Conservation (phyloP, 64 coral and sea anemone species). For the Actinia tenebrosa region DNA sequence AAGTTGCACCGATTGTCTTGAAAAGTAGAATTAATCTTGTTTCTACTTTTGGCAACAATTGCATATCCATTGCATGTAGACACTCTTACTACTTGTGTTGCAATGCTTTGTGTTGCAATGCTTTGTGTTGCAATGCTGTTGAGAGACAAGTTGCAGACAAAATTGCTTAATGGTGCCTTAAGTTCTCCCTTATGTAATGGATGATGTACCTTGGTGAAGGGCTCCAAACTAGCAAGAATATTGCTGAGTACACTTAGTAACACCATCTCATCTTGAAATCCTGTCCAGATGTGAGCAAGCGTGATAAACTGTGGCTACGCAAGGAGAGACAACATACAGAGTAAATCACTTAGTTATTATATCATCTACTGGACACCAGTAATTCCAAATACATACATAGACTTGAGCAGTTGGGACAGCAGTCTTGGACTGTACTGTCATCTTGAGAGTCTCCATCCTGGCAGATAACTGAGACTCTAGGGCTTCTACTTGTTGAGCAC, state of each 20-base stretch:
- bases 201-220: constrained; percentile 78
- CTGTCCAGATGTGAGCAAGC: constrained; percentile 89
- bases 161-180: no score
- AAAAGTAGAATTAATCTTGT: no score
- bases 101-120: no score
- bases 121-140: no score
- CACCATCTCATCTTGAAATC: constrained; percentile 99
- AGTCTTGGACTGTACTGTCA: constrained; percentile 93
- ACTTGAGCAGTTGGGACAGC: constrained; percentile 96
- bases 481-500: constrained; percentile 81
- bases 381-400: constrained; percentile 59
- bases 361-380: neutral
- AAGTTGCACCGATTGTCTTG: no score
- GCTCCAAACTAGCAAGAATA: constrained; percentile 87
- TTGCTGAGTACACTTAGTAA: constrained; percentile 98
- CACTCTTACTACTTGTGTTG: no score
- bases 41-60: no score
- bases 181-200: no score
- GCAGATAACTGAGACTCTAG: constrained; percentile 87
- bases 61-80: no score
- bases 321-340: neutral
- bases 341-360: neutral
- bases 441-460: constrained; percentile 78
- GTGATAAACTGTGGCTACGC: constrained; percentile 93
- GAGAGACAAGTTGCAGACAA: no score